Conservation (phyloP, 2,888 invertebrate genomes). For the Zhuqinia jingwanae region DNA sequence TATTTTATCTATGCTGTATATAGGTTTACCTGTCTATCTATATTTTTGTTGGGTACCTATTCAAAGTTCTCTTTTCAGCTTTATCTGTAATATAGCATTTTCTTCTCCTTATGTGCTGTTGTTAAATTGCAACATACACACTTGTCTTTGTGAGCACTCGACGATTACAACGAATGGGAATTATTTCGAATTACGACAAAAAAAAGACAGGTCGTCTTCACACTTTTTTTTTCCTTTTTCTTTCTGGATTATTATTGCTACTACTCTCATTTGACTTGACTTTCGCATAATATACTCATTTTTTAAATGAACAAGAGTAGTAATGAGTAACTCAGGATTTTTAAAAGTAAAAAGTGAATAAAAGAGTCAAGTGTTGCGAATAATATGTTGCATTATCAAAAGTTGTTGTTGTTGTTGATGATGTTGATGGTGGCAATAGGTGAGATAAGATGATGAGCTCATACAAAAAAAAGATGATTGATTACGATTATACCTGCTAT, state of each 20-base stretch:
- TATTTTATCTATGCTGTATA: too few species aligned
- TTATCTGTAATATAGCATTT: neutral
- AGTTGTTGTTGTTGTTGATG: slow-evolving; percentile 16
- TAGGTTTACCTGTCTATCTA: too few species aligned
- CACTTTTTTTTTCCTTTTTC: slow-evolving; percentile 20
- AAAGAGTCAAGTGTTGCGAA: neutral
- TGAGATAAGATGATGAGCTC: slow-evolving; percentile 44
- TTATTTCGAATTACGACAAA: slow-evolving; percentile 8
- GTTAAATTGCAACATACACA: neutral
- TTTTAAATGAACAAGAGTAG: slow-evolving; percentile 7
- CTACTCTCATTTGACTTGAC: slow-evolving; percentile 27
- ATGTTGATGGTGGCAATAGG: slow-evolving; percentile 13
- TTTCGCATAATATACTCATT: slow-evolving; percentile 35
- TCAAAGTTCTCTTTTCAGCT: too few species aligned
- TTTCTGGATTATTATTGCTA: slow-evolving; percentile 16
- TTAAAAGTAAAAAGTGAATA: slow-evolving; percentile 20
- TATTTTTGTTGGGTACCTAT: too few species aligned
- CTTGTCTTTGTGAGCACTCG: too few species aligned
- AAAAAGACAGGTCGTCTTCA: neutral
- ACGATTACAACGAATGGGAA: slow-evolving; percentile 22
- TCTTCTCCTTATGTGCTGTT: slow-evolving; percentile 10
- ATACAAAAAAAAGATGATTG: slow-evolving; percentile 16
- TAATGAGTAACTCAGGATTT: neutral
- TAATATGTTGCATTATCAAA: neutral
- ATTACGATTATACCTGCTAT: neutral